Evolutionary conservation across 2,113 vertebrate genomes (phyloP).

Genomic region (Podilymbus podiceps): DNA sequence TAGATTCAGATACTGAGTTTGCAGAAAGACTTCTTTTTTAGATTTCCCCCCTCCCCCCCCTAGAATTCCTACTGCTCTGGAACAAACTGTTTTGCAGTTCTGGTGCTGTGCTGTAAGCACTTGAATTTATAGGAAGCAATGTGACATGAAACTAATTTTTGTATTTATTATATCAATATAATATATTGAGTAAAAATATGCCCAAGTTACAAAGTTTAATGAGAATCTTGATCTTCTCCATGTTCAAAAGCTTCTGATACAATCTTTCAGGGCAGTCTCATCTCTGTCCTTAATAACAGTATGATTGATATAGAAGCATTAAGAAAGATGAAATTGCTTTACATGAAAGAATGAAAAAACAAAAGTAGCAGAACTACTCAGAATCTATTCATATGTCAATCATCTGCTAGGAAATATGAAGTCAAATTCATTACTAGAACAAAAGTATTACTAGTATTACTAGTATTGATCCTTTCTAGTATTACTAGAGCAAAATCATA

Average conservation of each 20-base stretch:
- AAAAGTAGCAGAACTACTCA: background rate
- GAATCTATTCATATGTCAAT: background rate
- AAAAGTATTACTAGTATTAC: too few relatives aligned
- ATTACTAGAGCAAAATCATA: background rate
- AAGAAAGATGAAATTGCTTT: background rate
- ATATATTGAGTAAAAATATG: background rate
- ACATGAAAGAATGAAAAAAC: background rate
- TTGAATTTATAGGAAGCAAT: background rate
- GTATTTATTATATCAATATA: background rate
- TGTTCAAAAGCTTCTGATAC: background rate
- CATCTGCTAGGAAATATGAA: background rate
- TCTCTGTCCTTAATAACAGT: background rate
- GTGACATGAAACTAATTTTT: background rate
- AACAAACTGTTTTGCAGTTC: background rate
- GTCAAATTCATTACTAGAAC: background rate
- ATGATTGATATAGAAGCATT: background rate
- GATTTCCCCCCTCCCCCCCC: background rate
- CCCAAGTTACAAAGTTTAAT: background rate
- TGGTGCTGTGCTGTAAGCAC: background rate
- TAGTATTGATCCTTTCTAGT: too few relatives aligned
- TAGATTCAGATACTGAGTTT: background rate
- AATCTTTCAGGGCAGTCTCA: background rate
- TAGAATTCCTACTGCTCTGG: background rate
- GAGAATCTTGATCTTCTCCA: background rate
- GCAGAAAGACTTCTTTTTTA: background rate